Base-by-base conservation (phyloP, 2,797 vertebrate genomes). In the Intellagama lesueurii region DNA sequence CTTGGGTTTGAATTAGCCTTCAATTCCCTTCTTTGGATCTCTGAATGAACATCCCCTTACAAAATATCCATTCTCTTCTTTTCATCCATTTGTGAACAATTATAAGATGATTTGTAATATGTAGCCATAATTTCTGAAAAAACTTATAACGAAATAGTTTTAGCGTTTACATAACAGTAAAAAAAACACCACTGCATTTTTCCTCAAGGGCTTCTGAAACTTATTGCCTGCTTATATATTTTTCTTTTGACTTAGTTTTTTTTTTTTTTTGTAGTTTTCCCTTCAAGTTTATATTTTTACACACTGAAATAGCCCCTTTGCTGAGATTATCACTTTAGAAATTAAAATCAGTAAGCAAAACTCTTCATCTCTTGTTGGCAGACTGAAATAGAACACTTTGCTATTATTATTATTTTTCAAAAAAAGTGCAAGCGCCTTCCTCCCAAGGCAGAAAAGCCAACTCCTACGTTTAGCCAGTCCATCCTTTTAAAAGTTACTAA, bases 151-250 rank as follows among this genome's bases (percentile, higher is more conserved):
- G 19, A 47, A 47, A 80, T 17, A 60, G 1, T 76, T n/a, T 35
- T 49, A 12, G 47, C 14, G 49, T 30, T 9, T 22, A 24, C 19
- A 44, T 22, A 56, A 26, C 30, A 14, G 16, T 60, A 5, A 35
- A 22, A 69, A 69, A 32, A 19, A 52, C 28, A 52, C 5, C 7
- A 26, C 8, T 86, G 11, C 32, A 56, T 32, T 90, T 91, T 88
- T 85, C 91, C 95, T 95, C 93, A 93, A 95, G 92, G 93, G 94
- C 94, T 95, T 96, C 95, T 95, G 93, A 94, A 94, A 95, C 89
- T 8, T 56, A 56, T 56, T 64, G 60, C 19, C 60, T 64, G 60
- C 16, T 64, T 19, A 64, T 56, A 56, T 90, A 11, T 35, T 75
- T 24, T 49, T 28, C 17, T 32, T 60, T 32, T 16, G 32, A 22